Percentiles rank a stretch among this genome's conserved stretches.
Evolutionary conservation across 1,140 invertebrate genomes (phyloP).

Genomic region (Drosophila kurseongensis): DNA sequence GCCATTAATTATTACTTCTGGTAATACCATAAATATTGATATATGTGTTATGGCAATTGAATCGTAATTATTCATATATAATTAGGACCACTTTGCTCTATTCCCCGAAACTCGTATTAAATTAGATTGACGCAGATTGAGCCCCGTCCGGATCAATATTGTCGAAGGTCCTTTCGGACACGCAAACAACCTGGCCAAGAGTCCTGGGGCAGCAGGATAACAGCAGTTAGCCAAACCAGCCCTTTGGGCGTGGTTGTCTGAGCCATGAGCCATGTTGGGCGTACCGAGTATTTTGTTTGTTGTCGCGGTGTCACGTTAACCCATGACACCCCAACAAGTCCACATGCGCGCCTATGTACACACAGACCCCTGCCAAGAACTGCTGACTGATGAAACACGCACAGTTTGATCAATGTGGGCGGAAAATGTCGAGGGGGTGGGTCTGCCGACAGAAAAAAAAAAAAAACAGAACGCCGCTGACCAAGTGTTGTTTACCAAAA

Average conservation of each 20-base stretch:
- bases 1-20: conserved; percentile 23
- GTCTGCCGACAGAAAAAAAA: conserved; percentile 5
- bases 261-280: conserved; percentile 24
- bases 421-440: conserved; percentile 3
- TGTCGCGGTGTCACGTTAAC: conserved; percentile 56
- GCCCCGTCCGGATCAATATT: conserved; percentile 33
- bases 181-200: conserved; percentile 26
- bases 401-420: conserved; percentile 36
- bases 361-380: conserved; percentile 17
- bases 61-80: conserved; percentile 29
- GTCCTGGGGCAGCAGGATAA: conserved; percentile 26
- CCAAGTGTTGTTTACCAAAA: conserved; percentile 47
- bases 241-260: conserved; percentile 16
- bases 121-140: conserved; percentile 50
- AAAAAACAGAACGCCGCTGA: conserved; percentile 18
- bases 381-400: conserved; percentile 40
- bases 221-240: conserved; percentile 22
- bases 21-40: not conserved
- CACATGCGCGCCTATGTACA: conserved; percentile 12
- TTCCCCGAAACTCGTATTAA: conserved; percentile 23
- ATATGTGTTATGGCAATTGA: conserved; percentile 8
- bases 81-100: not conserved
- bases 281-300: conserved; percentile 60
- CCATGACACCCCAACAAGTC: conserved; percentile 15
- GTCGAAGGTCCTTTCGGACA: conserved; percentile 29